A percentile compares a stretch with the other conserved stretches of the same genome.
Evolutionary conservation across 1,140 invertebrate genomes (phyloP).

Genomic region (Polypedilum vanderplanki): DNA sequence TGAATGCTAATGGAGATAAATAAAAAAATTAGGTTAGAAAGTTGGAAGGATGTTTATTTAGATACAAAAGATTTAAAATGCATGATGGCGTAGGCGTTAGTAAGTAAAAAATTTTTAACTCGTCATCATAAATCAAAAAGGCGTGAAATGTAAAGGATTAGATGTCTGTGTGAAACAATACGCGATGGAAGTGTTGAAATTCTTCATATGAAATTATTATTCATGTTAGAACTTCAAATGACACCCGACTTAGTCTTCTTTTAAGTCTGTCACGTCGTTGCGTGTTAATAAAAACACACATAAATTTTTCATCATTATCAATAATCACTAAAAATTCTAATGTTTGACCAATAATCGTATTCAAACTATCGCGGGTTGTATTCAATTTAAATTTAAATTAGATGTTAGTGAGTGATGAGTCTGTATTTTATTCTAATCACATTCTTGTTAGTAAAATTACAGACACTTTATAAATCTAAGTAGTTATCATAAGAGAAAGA

Average conservation of each 20-base stretch:
- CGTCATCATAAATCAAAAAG: conserved; percentile 18
- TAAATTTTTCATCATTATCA: not conserved
- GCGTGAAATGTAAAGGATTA: not conserved
- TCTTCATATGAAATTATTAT: not conserved
- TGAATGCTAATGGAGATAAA: not conserved
- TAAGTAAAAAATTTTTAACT: not conserved
- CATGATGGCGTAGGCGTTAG: not conserved
- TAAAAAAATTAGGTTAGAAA: not conserved
- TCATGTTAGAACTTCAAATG: not conserved
- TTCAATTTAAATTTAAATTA: not conserved
- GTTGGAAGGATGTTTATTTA: conserved; percentile 8
- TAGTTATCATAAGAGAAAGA: too few species aligned
- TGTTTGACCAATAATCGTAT: not conserved
- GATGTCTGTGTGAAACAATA: not conserved
- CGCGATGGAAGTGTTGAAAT: not conserved
- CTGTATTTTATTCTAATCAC: not conserved
- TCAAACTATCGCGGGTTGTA: not conserved
- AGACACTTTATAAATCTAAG: not conserved
- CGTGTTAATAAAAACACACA: not conserved
- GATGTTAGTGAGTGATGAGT: not conserved
- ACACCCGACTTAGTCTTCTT: not conserved
- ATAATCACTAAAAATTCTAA: conserved; percentile 16
- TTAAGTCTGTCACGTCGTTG: too few species aligned
- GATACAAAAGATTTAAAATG: conserved; percentile 14
- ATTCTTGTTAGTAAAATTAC: conserved; percentile 19